Percentiles rank a stretch among this genome's conserved stretches.
Conservation (phyloP, 2,888 invertebrate species). For the Pseudoips prasinana region DNA sequence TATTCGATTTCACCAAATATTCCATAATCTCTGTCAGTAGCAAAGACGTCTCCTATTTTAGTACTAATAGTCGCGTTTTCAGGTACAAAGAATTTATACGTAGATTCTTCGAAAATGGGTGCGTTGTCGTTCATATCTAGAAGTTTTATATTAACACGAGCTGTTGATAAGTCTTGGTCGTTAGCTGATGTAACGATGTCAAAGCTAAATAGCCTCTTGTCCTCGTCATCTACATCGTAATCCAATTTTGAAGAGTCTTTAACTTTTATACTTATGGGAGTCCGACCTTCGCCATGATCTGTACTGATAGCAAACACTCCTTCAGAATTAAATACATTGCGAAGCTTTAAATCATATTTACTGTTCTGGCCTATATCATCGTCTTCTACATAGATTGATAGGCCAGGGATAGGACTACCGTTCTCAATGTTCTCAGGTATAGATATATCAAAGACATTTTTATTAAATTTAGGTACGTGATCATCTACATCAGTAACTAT, state of each 20-base stretch:
- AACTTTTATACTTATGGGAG: conserved; percentile 88
- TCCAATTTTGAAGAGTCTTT: conserved; percentile 85
- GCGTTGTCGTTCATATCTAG: conserved; percentile 91
- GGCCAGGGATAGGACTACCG: conserved; percentile 86
- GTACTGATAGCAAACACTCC: conserved; percentile 85
- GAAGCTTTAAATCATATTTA: conserved; percentile 84
- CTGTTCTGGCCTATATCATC: conserved; percentile 88
- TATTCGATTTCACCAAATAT: conserved; percentile 88
- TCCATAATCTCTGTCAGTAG: conserved; percentile 88
- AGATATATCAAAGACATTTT: conserved; percentile 84
- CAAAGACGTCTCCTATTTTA: conserved; percentile 84
- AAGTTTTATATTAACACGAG: conserved; percentile 84
- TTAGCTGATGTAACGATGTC: conserved; percentile 84
- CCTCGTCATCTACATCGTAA: conserved; percentile 85
- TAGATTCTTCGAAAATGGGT: conserved; percentile 84
- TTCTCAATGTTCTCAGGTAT: conserved; percentile 89
- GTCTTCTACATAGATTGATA: conserved; percentile 88
- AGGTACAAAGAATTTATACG: conserved; percentile 84
- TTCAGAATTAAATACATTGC: conserved; percentile 82
- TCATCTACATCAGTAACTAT: conserved; percentile 91
- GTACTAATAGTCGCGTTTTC: conserved; percentile 85
- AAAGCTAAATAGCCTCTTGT: conserved; percentile 83
- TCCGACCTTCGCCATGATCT: conserved; percentile 85
- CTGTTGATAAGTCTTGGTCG: conserved; percentile 79
- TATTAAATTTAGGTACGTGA: conserved; percentile 87